Conservation (phyloP, 2,113 vertebrate genomes). For the Lophochroa leadbeateri region DNA sequence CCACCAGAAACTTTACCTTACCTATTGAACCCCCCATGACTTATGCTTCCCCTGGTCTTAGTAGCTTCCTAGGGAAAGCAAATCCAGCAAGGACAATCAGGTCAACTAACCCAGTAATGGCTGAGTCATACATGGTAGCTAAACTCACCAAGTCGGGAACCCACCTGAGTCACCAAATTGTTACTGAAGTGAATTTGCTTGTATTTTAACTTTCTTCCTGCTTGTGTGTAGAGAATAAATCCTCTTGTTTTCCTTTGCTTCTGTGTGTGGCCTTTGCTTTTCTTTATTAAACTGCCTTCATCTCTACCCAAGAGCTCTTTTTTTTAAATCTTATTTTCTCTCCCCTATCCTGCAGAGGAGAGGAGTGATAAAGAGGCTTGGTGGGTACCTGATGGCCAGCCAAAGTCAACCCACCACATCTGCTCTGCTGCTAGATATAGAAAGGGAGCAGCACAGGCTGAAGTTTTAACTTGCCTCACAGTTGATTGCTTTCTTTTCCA, state of each 20-base stretch:
- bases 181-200: background rate
- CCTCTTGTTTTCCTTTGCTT: background rate
- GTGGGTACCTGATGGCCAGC: background rate
- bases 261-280: background rate
- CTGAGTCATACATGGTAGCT: background rate
- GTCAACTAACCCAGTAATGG: background rate
- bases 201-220: background rate
- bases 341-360: background rate
- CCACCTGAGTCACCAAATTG: background rate
- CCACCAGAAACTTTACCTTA: background rate
- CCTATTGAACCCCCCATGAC: background rate
- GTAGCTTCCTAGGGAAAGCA: background rate
- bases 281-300: background rate
- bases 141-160: background rate
- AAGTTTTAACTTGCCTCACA: background rate
- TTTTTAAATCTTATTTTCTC: background rate
- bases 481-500: background rate
- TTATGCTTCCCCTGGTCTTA: background rate
- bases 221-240: background rate
- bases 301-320: background rate
- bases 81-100: background rate
- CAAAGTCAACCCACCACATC: background rate
- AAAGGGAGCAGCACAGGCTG: background rate
- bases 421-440: background rate
- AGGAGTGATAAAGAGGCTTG: background rate